Conservation (phyloP, 2,113 vertebrate genomes). For the Dolichotis patagonum region DNA sequence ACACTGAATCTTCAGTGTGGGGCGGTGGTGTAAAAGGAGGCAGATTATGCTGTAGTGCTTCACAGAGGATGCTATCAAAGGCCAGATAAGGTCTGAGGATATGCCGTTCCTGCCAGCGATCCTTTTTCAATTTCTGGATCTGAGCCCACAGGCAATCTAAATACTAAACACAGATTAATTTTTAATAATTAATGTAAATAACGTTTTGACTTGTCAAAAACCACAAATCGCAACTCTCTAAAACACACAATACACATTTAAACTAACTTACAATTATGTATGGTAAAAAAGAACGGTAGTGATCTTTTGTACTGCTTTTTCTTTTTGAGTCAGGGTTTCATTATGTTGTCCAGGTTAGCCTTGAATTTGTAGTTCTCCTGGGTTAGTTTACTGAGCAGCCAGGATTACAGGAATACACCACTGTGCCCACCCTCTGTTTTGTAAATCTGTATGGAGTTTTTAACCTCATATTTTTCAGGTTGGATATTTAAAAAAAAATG, state of each 20-base stretch:
- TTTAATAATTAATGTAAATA: slow-evolving; percentile 67
- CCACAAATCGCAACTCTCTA: not conserved
- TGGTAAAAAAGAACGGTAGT: not conserved
- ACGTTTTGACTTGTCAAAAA: slow-evolving; percentile 52
- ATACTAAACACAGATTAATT: slow-evolving; percentile 89
- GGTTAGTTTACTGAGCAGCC: not conserved
- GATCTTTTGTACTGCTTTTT: not conserved
- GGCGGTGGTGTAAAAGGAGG: slow-evolving; percentile 98
- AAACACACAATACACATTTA: slow-evolving; percentile 26
- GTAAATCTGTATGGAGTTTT: not conserved
- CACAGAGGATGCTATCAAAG: slow-evolving; percentile 98
- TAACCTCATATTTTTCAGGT: not conserved
- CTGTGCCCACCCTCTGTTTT: not conserved
- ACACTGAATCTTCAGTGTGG: slow-evolving; percentile 93
- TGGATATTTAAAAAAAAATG: not conserved
- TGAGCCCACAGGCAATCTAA: slow-evolving; percentile 99
- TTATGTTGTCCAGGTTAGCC: not conserved
- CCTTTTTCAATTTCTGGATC: slow-evolving; percentile 98
- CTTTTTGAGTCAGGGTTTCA: not conserved
- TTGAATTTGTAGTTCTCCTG: not conserved
- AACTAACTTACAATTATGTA: slow-evolving; percentile 1
- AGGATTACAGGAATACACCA: not conserved
- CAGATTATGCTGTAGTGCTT: slow-evolving; percentile 98
- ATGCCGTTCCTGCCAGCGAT: slow-evolving; percentile 98
- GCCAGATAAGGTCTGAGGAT: slow-evolving; percentile 97